These are phyloP conservation scores for Porites divaricata DNA, from an alignment of 92 coral and sea anemone genomes.

Conservation along the genomic window DNA sequence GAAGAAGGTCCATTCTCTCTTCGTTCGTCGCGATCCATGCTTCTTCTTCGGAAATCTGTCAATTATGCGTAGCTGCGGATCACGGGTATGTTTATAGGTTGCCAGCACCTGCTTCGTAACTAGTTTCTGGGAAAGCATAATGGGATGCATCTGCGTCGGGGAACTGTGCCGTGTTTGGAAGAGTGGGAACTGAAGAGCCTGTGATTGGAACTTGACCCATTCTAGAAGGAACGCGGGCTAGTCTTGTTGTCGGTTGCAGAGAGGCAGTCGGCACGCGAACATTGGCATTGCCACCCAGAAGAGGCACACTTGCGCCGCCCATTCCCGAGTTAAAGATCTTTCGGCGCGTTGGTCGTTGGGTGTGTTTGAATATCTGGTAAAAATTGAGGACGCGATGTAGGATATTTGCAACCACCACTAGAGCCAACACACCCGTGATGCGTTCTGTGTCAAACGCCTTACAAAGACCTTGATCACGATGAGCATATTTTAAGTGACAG, in stretches of 20 bases:
- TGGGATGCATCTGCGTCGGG: not conserved
- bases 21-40: no score
- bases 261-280: not conserved
- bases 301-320: not conserved
- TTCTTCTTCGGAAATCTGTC: no score
- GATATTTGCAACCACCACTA: not conserved
- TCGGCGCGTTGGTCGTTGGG: conserved; percentile 4
- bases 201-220: not conserved
- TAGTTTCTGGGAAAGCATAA: not conserved
- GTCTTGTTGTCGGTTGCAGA: not conserved
- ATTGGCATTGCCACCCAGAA: not conserved
- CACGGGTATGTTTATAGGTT: no score
- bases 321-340: not conserved
- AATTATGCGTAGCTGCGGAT: no score
- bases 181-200: not conserved
- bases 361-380: not conserved
- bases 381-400: not conserved
- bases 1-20: no score
- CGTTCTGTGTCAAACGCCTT: not conserved
- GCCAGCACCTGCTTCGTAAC: no score
- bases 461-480: not conserved
- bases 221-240: not conserved
- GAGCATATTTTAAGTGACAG: conserved; percentile 10
- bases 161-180: not conserved
- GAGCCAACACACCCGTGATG: not conserved